These are phyloP conservation scores for Hydrolagus affinis DNA, from an alignment of 2,113 vertebrate genomes.

Conservation along the genomic window DNA sequence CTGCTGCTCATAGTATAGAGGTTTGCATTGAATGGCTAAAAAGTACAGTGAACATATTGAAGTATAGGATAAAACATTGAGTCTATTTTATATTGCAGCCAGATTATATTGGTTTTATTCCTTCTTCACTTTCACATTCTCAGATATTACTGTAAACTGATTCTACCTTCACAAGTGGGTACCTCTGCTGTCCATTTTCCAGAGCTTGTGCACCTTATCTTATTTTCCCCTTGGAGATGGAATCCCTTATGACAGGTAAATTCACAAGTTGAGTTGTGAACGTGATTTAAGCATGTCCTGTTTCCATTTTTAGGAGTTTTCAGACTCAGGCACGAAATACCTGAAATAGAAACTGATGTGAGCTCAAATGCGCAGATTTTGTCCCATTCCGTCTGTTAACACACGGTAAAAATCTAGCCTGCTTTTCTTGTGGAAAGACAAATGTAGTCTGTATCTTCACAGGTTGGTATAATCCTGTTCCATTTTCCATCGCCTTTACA, in stretches of 20 bases:
- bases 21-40: slow-evolving; percentile 35
- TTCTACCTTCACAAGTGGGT: slow-evolving; percentile 29
- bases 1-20: not conserved
- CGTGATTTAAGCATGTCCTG: not conserved
- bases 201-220: not conserved
- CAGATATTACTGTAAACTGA: not conserved
- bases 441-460: not conserved
- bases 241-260: slow-evolving; percentile 31
- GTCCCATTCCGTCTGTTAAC: too few relatives aligned
- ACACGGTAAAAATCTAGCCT: too few relatives aligned
- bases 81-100: not conserved
- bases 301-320: not conserved
- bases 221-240: slow-evolving; percentile 10
- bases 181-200: slow-evolving; percentile 3
- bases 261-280: slow-evolving; percentile 24
- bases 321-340: not conserved
- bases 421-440: too few relatives aligned
- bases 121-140: not conserved
- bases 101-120: not conserved
- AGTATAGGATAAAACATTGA: not conserved
- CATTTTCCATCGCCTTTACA: slow-evolving; percentile 44
- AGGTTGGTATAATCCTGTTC: slow-evolving; percentile 37
- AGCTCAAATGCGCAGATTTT: not conserved
- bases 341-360: not conserved
- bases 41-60: not conserved